Evolutionary conservation across 2,113 vertebrate species (phyloP), one percentile per base, ranked within the genome.

Genomic region (Emydura subglobosa): DNA sequence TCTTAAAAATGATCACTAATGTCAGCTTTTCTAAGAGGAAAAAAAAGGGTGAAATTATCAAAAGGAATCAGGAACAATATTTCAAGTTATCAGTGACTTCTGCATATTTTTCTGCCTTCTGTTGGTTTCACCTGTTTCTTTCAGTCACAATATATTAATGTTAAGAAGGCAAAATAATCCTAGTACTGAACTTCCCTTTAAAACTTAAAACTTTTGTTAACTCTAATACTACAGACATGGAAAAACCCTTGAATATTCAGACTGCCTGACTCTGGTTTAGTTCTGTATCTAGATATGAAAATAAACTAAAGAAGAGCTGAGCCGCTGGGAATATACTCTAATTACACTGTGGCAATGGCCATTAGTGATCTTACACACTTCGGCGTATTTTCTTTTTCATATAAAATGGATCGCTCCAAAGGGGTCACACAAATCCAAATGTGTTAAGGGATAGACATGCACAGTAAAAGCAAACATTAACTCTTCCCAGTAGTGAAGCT

Each of bases 201-300:
- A 57, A 31, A 61, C 59, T 74, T 74, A 42, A 61, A 61, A 31
- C 59, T 74, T 74, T 74, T 74, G n/a, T 39, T 74, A 42, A 74
- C 68, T 42, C 10, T 42, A 74, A 42, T 42, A 42, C 21, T 22
- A 42, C 7, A 4, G n/a, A 42, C 9, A 42, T 10, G n/a, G 39
- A 39, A 42, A 74, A 74, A 16, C 21, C 5, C 39, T 22, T 11
- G 21, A 42, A 17, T 39, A 24, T 10, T 74, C 31, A 34, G 59
- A 61, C 31, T 61, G 59, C 27, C 59, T 24, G 68, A 39, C n/a
- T 39, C 34, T 0, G 0, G 6, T 25, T 16, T 0, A 29, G 72
- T 6, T 59, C 31, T 5, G 8, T 27, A 72, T 50, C 1, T 0
- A 12, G 81, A 53, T 5, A 31, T 47, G 0, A 0, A 2, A 47